Evolutionary conservation across 2,888 invertebrate species (phyloP), one percentile per base, ranked within the genome.

Genomic region (Morpho deidamia): DNA sequence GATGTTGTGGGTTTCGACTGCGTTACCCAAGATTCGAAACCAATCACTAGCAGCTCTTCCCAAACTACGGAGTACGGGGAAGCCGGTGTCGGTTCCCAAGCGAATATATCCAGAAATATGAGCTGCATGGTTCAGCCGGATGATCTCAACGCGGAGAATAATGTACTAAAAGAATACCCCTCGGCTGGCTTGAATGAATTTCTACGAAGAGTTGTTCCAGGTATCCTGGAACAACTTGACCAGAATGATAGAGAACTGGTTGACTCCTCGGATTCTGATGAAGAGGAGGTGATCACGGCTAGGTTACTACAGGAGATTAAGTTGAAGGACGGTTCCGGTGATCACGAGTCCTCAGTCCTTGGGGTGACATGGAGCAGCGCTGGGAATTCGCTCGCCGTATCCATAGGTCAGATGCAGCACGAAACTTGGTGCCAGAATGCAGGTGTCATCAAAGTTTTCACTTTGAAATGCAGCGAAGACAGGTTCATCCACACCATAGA

Each of bases 401-500:
- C 85, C 1, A 59, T 81, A 1, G 89, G 88, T 0, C 66, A 70
- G 9, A 53, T 68, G 5, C 81, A 82, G 52, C 87, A 88, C 44
- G 82, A 82, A 38, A 67, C 67, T 0, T 88, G 88, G 85, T 88
- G 87, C 38, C 72, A 81, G 0, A 78, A 81, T 39, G 74, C 78
- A 1, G 88, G 88, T 0, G 34, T 82, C 7, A 78, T 88, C 8
- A 69, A 79, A 7, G 68, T 88, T 5, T 88, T 74, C 48, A 82
- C 78, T 0, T 53, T 74, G 0, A 83, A 81, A 58, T 66, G 76
- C 2, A 91, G 83, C 91, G 92, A 72, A 91, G 92, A 81, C 35
- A 38, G 71, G 1, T 71, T 86, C 4, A 71, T 76, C 0, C 76
- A 78, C 38, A 57, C 66, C 0, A 53, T 80, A 4, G 85, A 87